phyloP scores from a whole-genome alignment of 2,888 invertebrate species.

The Podotricha telesiphe region DNA sequence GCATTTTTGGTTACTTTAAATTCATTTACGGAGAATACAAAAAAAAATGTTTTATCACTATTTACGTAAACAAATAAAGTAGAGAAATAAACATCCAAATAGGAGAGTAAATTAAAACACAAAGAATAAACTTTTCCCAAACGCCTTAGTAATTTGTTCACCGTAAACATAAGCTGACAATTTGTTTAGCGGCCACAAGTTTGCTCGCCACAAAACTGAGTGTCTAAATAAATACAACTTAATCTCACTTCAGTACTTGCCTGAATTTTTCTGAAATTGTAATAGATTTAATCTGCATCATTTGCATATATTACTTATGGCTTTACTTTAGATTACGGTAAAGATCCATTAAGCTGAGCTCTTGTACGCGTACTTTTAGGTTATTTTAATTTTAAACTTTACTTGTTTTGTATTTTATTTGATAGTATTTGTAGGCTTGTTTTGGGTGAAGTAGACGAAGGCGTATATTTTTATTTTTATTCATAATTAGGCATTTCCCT shows the following conservation, averaged over 20 bases:
- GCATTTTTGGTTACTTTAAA: too few species aligned
- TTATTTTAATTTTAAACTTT: background rate
- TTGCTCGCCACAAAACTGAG: constrained; percentile 31
- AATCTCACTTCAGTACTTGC: constrained; percentile 39
- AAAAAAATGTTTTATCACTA: background rate
- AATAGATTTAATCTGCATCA: constrained; percentile 40
- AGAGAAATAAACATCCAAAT: background rate
- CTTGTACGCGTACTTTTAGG: background rate
- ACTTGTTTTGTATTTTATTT: too few species aligned
- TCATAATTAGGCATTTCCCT: too few species aligned
- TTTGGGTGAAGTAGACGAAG: too few species aligned
- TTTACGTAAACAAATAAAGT: background rate
- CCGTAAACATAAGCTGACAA: constrained; percentile 33
- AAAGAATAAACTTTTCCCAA: constrained; percentile 3
- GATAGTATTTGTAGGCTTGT: too few species aligned
- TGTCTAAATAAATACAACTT: constrained; percentile 40
- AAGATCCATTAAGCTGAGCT: background rate
- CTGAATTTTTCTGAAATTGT: constrained; percentile 22
- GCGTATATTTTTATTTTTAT: too few species aligned
- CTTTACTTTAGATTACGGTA: constrained; percentile 14
- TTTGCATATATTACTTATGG: constrained; percentile 37
- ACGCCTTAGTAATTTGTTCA: constrained; percentile 21
- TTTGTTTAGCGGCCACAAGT: constrained; percentile 36
- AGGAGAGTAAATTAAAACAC: constrained; percentile 12
- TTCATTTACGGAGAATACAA: too few species aligned